Evolutionary conservation across 2,113 vertebrate genomes (phyloP), one percentile per base, ranked within the genome.

Genomic region (Mastomys natalensis): DNA sequence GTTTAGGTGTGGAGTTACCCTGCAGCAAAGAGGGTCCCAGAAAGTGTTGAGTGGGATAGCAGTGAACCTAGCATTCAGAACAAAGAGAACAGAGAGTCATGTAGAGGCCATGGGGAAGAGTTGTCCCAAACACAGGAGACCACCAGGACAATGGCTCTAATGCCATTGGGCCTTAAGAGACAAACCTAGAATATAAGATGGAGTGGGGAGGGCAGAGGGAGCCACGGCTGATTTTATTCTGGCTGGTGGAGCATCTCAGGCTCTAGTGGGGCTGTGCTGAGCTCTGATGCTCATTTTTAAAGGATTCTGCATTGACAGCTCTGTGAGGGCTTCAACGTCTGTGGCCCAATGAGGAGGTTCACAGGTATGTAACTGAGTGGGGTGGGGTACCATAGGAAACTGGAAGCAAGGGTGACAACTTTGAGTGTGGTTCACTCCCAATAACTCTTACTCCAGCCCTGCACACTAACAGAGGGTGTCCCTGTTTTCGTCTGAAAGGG

Each of bases 351-450:
- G 55, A 64, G 77, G 82, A 92, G 22, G n/a, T n/a, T 60, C 55
- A 58, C 21, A 48, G 9, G 40, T 76, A 40, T 29, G 45, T 51
- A 60, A 15, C 26, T 40, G 34, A 64, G 72, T 66, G 3, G 66
- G 60, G 11, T 11, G 19, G 29, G 7, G 43, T 51, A 29, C 43
- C 43, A 22, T 21, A 64, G 29, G 31, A 62, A 80, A n/a, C 1
- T 7, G 8, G 66, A 86, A 53, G 19, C 0, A 1, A 91, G 29
- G 53, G 40, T 3, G 22, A 26, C 70, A 16, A 48, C 10, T 55
- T 64, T 43, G 45, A 73, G 29, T 0, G 0, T 62, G 5, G 37
- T 22, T 66, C 40, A 1, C 37, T n/a, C 66, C 73, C 74, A 7
- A 5, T 72, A 81, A 31, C 88, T 62, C 70, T 78, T 13, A 4